A percentile compares a stretch with the other conserved stretches of the same genome.
phyloP scores from a whole-genome alignment of 2,113 vertebrate species.

The Felis chaus region DNA sequence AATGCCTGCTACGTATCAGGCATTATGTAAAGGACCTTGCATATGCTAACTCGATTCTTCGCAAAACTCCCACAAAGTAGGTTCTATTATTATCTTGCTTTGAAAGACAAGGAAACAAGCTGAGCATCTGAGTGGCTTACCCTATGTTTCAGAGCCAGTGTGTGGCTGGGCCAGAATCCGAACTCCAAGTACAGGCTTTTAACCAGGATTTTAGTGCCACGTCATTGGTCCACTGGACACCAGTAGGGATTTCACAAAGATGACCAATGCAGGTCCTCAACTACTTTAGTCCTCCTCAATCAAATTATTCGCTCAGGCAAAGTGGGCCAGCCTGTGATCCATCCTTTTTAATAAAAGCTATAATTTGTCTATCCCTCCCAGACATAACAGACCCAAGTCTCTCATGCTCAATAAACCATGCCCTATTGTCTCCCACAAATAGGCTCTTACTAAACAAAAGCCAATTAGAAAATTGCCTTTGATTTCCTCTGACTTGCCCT shows the following conservation, averaged over 20 bases:
- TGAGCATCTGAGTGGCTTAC: neutral
- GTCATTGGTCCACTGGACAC: neutral
- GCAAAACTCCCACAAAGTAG: neutral
- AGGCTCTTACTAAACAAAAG: constrained; percentile 23
- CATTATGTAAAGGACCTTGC: neutral
- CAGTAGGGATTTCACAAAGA: neutral
- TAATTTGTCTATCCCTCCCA: neutral
- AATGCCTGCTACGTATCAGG: neutral
- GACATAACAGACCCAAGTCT: neutral
- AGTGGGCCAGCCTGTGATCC: neutral
- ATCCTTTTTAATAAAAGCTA: neutral
- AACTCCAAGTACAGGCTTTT: neutral
- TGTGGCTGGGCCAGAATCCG: neutral
- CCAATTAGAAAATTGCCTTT: constrained; percentile 37
- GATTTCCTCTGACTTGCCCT: neutral
- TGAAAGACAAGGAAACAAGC: neutral
- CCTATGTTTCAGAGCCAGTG: neutral
- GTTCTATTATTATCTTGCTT: neutral
- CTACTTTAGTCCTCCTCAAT: neutral
- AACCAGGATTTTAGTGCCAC: neutral
- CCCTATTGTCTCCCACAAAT: neutral
- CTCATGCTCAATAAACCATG: neutral
- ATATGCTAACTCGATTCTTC: neutral
- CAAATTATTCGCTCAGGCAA: neutral
- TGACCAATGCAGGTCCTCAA: neutral